These are phyloP conservation scores for Eutolmus rufibarbis DNA, from an alignment of 2,888 invertebrate genomes.

Conservation along the genomic window DNA sequence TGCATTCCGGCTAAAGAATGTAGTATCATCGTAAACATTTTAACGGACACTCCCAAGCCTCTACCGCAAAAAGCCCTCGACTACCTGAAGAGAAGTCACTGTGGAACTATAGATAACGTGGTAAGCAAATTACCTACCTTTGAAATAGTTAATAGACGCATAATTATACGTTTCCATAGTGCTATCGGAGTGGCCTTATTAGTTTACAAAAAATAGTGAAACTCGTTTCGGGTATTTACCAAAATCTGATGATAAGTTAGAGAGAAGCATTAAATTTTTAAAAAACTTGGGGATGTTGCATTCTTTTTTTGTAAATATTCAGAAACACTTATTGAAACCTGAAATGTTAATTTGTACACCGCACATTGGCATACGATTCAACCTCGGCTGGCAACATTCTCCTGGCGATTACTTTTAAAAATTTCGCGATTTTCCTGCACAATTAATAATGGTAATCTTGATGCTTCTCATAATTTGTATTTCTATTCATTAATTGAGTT, in stretches of 20 bases:
- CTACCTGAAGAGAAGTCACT: conserved; percentile 35
- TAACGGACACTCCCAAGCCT: conserved; percentile 12
- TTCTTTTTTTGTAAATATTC: neutral
- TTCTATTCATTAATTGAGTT: neutral
- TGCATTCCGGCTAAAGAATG: conserved; percentile 41
- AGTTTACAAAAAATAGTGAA: neutral
- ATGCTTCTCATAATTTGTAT: neutral
- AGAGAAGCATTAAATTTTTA: neutral
- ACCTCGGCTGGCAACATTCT: neutral
- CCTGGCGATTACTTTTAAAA: neutral
- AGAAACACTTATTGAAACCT: neutral
- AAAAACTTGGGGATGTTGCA: neutral
- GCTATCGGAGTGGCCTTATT: neutral
- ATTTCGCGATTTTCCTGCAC: neutral
- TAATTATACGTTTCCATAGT: neutral
- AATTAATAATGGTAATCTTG: neutral
- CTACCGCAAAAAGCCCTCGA: neutral
- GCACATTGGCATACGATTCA: neutral
- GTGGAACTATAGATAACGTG: neutral
- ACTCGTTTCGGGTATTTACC: neutral
- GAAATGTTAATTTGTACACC: neutral
- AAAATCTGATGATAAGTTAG: neutral
- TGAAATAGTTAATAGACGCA: neutral
- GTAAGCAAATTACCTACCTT: conserved; percentile 16
- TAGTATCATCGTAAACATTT: neutral